phyloP scores from a whole-genome alignment of 2,888 invertebrate genomes.

The Ramazzottius varieornatus region DNA sequence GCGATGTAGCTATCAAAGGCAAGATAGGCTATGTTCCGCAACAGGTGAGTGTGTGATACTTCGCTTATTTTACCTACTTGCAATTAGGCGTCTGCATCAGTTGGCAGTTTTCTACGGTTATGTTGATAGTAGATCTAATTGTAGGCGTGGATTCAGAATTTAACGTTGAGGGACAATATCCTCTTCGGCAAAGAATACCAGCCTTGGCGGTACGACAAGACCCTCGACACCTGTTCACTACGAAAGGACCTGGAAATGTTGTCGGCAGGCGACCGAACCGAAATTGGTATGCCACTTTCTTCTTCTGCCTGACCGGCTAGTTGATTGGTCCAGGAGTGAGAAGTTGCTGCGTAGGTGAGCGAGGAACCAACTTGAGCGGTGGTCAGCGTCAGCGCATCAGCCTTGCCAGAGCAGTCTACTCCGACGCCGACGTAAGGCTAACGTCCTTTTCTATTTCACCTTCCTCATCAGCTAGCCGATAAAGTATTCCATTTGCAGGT shows the following conservation, averaged over 20 bases:
- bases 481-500: constrained; percentile 10
- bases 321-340: not conserved
- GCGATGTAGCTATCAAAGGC: constrained; percentile 16
- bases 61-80: no score
- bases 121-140: no score
- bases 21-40: constrained; percentile 59
- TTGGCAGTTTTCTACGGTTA: no score
- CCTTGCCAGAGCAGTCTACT: constrained; percentile 21
- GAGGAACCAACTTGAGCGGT: constrained; percentile 17
- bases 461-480: not conserved
- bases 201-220: constrained; percentile 41
- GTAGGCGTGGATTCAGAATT: constrained; percentile 82
- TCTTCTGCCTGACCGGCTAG: no score
- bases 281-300: constrained; percentile 31
- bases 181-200: constrained; percentile 53
- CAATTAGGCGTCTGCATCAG: no score
- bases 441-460: not conserved
- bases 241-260: constrained; percentile 70
- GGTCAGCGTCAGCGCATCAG: constrained; percentile 21
- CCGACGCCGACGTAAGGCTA: constrained; percentile 12
- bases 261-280: constrained; percentile 29
- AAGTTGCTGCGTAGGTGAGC: no score
- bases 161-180: constrained; percentile 69
- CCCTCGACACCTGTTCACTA: constrained; percentile 69
- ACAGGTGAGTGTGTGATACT: constrained; percentile 26